phyloP scores from a whole-genome alignment of 2,888 invertebrate genomes.

The Cheilosia grossa region DNA sequence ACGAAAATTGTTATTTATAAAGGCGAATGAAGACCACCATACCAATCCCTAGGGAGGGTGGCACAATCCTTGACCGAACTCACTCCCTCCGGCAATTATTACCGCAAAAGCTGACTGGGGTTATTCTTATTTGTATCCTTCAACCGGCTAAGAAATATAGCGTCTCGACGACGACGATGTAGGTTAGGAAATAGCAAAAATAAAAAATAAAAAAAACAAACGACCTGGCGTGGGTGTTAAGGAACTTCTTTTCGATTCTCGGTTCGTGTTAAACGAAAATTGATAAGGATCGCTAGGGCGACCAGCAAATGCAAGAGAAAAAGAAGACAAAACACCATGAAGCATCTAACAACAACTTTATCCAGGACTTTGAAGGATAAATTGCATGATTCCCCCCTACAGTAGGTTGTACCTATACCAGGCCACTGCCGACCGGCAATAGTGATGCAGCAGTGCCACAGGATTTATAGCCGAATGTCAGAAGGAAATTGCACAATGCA shows the following conservation, averaged over 20 bases:
- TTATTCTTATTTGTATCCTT: slow-evolving; percentile 30
- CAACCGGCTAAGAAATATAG: slow-evolving; percentile 7
- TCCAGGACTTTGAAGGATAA: slow-evolving; percentile 44
- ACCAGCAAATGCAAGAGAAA: slow-evolving; percentile 11
- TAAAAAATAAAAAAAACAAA: neutral
- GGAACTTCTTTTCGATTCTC: slow-evolving; percentile 51
- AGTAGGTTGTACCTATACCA: neutral
- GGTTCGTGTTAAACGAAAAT: slow-evolving; percentile 57
- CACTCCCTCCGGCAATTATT: neutral
- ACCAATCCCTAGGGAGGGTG: neutral
- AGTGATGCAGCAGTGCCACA: slow-evolving; percentile 12
- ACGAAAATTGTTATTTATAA: slow-evolving; percentile 48
- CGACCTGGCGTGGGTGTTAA: slow-evolving; percentile 3
- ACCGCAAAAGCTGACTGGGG: slow-evolving; percentile 1
- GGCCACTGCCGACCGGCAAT: neutral
- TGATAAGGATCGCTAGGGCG: slow-evolving; percentile 46
- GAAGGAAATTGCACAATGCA: slow-evolving; percentile 30
- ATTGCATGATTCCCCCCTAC: slow-evolving; percentile 39
- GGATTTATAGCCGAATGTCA: slow-evolving; percentile 47
- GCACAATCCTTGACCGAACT: slow-evolving; percentile 6
- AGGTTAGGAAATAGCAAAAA: neutral
- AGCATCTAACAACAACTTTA: slow-evolving; percentile 51
- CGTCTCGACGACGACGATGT: neutral
- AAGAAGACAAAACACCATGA: slow-evolving; percentile 20
- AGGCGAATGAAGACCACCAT: neutral